phyloP scores from a whole-genome alignment of 2,113 vertebrate species.

The Cygnus buccinator region DNA sequence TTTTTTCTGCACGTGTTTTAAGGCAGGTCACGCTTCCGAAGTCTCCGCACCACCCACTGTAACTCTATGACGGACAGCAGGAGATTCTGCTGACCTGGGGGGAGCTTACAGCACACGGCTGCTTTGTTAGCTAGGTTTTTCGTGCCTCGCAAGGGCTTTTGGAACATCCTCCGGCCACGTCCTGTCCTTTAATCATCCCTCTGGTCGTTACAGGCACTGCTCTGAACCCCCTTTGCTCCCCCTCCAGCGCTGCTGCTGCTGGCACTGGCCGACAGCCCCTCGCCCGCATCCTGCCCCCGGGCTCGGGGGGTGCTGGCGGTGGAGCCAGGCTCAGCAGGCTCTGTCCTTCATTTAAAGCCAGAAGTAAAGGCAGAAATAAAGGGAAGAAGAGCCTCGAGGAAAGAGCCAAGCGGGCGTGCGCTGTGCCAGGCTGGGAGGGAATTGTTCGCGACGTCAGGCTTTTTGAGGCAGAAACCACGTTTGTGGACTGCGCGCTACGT shows the following conservation, averaged over 20 bases:
- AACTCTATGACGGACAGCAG: background rate
- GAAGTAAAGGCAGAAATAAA: background rate
- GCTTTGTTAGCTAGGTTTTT: background rate
- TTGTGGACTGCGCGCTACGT: rapidly evolving
- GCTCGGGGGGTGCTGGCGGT: too few species aligned
- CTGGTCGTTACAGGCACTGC: too few species aligned
- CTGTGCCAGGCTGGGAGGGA: background rate
- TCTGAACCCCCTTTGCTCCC: background rate
- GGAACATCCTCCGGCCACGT: background rate
- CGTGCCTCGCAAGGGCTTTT: background rate
- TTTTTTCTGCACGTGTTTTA: background rate
- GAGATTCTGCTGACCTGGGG: background rate
- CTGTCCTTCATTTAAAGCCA: background rate
- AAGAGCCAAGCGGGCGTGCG: background rate
- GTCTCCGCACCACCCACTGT: too few species aligned
- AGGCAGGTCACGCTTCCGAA: background rate
- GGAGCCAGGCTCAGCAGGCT: too few species aligned
- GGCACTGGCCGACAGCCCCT: background rate
- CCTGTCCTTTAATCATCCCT: background rate
- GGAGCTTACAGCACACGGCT: rapidly evolving
- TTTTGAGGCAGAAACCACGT: background rate
- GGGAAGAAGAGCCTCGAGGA: background rate
- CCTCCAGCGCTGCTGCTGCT: too few species aligned
- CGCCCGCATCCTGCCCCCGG: too few species aligned
- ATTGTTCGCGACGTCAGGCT: background rate